Evolutionary conservation across 2,113 vertebrate genomes (phyloP), one percentile per base, ranked within the genome.

Genomic region (Coryphaenoides rupestris): DNA sequence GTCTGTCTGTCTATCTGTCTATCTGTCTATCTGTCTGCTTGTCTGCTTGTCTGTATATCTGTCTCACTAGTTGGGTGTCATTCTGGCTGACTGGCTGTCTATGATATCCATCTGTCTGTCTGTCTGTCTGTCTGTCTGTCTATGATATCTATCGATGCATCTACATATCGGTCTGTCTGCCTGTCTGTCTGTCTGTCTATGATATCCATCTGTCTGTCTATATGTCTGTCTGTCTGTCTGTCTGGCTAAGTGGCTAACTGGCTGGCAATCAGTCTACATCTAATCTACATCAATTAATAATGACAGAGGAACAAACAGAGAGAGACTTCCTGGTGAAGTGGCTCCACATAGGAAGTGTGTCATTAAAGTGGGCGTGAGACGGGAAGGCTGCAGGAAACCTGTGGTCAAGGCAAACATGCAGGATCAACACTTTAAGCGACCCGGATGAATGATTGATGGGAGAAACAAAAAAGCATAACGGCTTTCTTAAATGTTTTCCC

Each of bases 391-490:
- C 71, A 49, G 53, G 73, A 75, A 77, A 66, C 17, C 60, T 67
- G 15, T 53, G 54, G 82, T 82, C 80, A 87, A 83, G 66, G 80
- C 67, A 84, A 84, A 86, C 78, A 78, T 73, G 68, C 63, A 52
- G 26, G 46, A 74, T 63, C 69, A 56, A 63, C 22, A 57, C 68
- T 76, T 52, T 19, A 21, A 73, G 53, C 77, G 67, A 69, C 62
- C 70, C 65, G 58, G 47, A 72, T 70, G 67, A 74, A 76, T 62
- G 57, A 58, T 21, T 45, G 61, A 70, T 54, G 61, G 65, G 79
- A 77, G 10, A 21, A 19, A 77, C 19, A 21, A 19, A 79, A 72
- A 68, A 50, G 57, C 13, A 72, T 68, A 75, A 59, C 23, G 63
- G 72, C 49, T 75, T 74, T 73, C 68, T 40, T 40, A 7, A n/a